Evolutionary conservation across 2,888 invertebrate genomes (phyloP).

Genomic region (Nephrotoma appendiculata): DNA sequence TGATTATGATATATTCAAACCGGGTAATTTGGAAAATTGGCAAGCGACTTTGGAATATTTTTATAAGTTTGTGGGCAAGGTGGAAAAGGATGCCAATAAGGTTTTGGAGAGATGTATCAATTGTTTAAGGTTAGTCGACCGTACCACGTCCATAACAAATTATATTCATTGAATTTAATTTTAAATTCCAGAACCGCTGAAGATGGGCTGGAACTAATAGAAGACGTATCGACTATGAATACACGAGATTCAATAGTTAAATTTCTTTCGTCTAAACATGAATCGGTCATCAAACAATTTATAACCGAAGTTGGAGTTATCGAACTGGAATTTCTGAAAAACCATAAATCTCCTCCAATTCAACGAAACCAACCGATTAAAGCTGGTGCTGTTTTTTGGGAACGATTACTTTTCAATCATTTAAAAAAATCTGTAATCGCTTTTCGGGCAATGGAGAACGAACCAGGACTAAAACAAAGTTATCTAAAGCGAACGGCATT

Average conservation of each 20-base stretch:
- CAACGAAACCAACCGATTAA: slow-evolving; percentile 62
- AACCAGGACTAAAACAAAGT: slow-evolving; percentile 40
- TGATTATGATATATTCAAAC: slow-evolving; percentile 70
- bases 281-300: slow-evolving; percentile 71
- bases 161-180: neutral
- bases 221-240: slow-evolving; percentile 66
- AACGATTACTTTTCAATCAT: slow-evolving; percentile 58
- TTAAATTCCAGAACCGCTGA: slow-evolving; percentile 49
- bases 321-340: slow-evolving; percentile 48
- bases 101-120: slow-evolving; percentile 80
- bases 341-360: slow-evolving; percentile 49
- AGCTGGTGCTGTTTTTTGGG: slow-evolving; percentile 81
- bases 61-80: slow-evolving; percentile 51
- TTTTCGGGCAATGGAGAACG: slow-evolving; percentile 45
- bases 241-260: slow-evolving; percentile 58
- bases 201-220: slow-evolving; percentile 61
- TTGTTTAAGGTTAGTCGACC: slow-evolving; percentile 41
- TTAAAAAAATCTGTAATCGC: slow-evolving; percentile 67
- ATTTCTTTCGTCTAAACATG: slow-evolving; percentile 66
- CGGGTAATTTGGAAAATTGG: slow-evolving; percentile 73
- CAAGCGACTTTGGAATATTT: slow-evolving; percentile 66
- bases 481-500: slow-evolving; percentile 62
- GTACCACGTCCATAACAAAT: neutral
- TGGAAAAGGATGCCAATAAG: slow-evolving; percentile 69
- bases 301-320: slow-evolving; percentile 63